Evolutionary conservation across 2,888 invertebrate species (phyloP).

Genomic region (Drosophila barbarae): DNA sequence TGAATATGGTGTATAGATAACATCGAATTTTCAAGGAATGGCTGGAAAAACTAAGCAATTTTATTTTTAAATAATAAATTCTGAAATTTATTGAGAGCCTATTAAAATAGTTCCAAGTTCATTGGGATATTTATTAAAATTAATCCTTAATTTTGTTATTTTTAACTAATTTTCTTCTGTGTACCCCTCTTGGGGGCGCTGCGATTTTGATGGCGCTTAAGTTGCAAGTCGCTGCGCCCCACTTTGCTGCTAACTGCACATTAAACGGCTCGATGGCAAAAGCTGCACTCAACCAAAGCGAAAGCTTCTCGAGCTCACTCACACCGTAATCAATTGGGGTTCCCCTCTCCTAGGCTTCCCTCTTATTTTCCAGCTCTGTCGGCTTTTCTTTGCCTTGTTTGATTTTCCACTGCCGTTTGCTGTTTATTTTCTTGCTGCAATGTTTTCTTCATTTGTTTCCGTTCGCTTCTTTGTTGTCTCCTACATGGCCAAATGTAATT

Average conservation of each 20-base stretch:
- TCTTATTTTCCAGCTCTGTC: neutral
- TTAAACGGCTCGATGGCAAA: constrained; percentile 59
- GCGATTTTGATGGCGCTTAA: constrained; percentile 30
- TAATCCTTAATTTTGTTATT: too few relatives aligned
- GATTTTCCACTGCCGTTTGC: constrained; percentile 24
- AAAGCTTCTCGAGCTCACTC: constrained; percentile 24
- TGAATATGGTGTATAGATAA: too few relatives aligned
- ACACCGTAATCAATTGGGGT: constrained; percentile 26
- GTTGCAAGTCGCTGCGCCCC: constrained; percentile 39
- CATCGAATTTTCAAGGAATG: neutral
- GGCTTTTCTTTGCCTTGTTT: constrained; percentile 14
- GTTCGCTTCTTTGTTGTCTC: constrained; percentile 44
- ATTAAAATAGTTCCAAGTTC: neutral
- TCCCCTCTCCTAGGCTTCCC: neutral
- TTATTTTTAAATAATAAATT: neutral
- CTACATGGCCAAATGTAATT: constrained; percentile 52
- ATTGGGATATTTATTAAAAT: neutral
- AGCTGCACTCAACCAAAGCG: constrained; percentile 32
- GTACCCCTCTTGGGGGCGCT: neutral
- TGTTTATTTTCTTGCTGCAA: constrained; percentile 17
- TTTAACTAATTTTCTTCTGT: neutral
- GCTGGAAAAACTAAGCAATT: neutral
- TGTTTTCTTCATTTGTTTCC: constrained; percentile 35
- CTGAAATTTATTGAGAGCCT: fast-evolving
- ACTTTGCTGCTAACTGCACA: constrained; percentile 62